Conservation (phyloP, 1,140 invertebrate species). For the Hyles euphorbiae region DNA sequence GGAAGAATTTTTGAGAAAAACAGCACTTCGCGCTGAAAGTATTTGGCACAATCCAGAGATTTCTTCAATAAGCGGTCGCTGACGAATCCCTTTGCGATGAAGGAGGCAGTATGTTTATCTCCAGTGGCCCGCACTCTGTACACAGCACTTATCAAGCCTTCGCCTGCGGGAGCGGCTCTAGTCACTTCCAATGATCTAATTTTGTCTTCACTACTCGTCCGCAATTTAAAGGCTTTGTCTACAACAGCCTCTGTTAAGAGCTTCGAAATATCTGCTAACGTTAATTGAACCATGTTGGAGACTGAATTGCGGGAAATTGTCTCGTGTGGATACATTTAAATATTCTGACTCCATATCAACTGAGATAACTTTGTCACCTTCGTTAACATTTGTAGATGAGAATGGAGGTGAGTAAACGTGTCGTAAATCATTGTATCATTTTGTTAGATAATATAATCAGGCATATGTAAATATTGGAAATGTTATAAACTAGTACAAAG, state of each 20-base stretch:
- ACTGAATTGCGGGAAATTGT: neutral
- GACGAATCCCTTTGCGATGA: conserved; percentile 33
- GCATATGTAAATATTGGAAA: too few species aligned
- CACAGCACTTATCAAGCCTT: conserved; percentile 35
- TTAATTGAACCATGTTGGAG: conserved; percentile 27
- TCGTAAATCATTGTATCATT: neutral
- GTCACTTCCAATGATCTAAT: conserved; percentile 24
- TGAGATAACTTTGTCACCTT: neutral
- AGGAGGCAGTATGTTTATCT: conserved; percentile 16
- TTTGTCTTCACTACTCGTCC: conserved; percentile 25
- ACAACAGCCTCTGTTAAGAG: conserved; percentile 29
- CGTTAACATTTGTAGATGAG: neutral
- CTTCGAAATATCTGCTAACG: conserved; percentile 31
- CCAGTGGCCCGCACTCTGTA: conserved; percentile 31
- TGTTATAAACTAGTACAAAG: too few species aligned
- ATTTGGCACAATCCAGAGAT: conserved; percentile 23
- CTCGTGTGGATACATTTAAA: conserved; percentile 4
- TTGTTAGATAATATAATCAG: too few species aligned
- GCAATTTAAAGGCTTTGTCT: conserved; percentile 27
- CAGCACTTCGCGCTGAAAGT: conserved; percentile 30
- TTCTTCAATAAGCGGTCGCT: conserved; percentile 25
- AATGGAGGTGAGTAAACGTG: neutral
- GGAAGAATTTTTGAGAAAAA: conserved; percentile 36
- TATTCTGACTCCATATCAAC: neutral
- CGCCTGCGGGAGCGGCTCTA: conserved; percentile 32